phyloP scores from a whole-genome alignment of 2,797 vertebrate genomes.

The Geotrypetes seraphini region DNA sequence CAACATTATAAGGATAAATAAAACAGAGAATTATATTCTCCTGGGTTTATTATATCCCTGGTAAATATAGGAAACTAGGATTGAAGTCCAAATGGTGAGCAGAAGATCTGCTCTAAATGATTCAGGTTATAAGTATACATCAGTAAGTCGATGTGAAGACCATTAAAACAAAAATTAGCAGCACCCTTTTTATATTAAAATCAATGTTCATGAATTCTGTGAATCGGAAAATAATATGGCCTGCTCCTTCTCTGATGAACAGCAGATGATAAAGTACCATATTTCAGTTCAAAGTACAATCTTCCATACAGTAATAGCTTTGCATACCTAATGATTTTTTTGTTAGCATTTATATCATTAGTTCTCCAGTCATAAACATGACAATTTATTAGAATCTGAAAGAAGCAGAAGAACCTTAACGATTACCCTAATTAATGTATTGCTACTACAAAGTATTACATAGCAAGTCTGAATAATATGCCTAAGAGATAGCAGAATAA shows the following conservation, averaged over 20 bases:
- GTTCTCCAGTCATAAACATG: slow-evolving; percentile 16
- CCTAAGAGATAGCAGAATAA: background rate
- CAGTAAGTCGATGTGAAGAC: slow-evolving; percentile 1
- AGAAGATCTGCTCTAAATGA: slow-evolving; percentile 8
- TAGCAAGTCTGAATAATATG: slow-evolving; percentile 4
- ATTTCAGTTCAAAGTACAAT: slow-evolving; percentile 34
- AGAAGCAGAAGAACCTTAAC: slow-evolving; percentile 20
- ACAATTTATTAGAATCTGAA: slow-evolving; percentile 24
- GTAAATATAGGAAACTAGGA: background rate
- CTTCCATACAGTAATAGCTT: slow-evolving; percentile 30
- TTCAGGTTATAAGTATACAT: slow-evolving; percentile 14
- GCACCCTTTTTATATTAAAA: slow-evolving; percentile 36
- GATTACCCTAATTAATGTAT: slow-evolving; percentile 6
- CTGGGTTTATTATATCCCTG: no score
- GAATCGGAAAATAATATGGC: slow-evolving; percentile 26
- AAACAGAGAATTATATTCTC: no score
- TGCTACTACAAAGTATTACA: background rate
- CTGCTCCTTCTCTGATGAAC: slow-evolving; percentile 22
- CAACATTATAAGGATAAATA: no score
- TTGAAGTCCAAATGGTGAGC: background rate
- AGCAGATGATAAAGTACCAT: slow-evolving; percentile 26
- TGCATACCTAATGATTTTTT: slow-evolving; percentile 27
- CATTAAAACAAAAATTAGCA: slow-evolving; percentile 27
- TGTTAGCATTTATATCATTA: slow-evolving; percentile 27
- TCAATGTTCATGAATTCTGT: slow-evolving; percentile 22